These are phyloP conservation scores for Galaxea fascicularis DNA, from an alignment of 92 coral and sea anemone genomes.

Conservation along the genomic window DNA sequence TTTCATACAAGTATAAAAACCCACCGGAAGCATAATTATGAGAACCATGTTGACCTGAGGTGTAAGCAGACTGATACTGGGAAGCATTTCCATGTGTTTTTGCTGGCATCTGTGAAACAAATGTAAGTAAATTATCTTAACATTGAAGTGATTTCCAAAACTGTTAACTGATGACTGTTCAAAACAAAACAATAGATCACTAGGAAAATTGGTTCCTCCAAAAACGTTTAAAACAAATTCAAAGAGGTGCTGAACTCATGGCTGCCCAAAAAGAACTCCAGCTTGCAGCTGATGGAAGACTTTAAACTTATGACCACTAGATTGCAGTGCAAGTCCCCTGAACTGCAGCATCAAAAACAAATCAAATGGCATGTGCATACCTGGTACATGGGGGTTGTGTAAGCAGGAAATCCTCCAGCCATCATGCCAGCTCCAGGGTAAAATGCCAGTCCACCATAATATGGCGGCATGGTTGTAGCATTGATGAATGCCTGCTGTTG, in stretches of 20 bases:
- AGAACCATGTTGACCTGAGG: conserved; percentile 82
- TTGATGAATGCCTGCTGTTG: conserved; percentile 90
- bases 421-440: conserved; percentile 92
- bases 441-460: conserved; percentile 91
- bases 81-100: conserved; percentile 89
- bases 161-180: not conserved
- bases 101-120: conserved; percentile 75
- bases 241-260: too few species aligned
- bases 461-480: conserved; percentile 79
- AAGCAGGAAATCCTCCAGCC: conserved; percentile 92
- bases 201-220: not conserved
- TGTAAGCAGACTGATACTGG: conserved; percentile 81
- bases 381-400: conserved; percentile 89
- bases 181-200: not conserved
- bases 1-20: not conserved
- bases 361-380: conserved; percentile 11
- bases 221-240: not conserved
- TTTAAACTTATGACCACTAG: too few species aligned
- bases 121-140: not conserved
- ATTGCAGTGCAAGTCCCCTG: too few species aligned
- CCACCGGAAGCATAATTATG: conserved; percentile 79
- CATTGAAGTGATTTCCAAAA: not conserved
- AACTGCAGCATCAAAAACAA: not conserved
- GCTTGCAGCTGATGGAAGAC: not conserved
- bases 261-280: not conserved